Conservation (phyloP, 2,797 vertebrate species). For the Diplodus sargus region DNA sequence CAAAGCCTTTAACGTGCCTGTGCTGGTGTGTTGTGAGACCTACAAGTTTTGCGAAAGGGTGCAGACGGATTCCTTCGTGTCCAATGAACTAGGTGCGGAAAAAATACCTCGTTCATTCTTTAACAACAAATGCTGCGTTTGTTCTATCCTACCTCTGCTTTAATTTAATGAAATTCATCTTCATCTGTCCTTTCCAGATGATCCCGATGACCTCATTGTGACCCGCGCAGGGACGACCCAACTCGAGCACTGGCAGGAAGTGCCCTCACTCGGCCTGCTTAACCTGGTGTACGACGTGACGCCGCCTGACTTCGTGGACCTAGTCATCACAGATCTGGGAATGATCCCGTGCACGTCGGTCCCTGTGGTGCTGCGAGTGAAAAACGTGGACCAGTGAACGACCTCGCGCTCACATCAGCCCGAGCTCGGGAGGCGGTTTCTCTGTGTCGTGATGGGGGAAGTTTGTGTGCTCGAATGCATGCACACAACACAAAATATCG, state of each 20-base stretch:
- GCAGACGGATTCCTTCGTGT: slow-evolving; percentile 98
- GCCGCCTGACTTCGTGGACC: slow-evolving; percentile 94
- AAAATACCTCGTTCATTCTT: background rate
- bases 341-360: slow-evolving; percentile 99
- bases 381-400: slow-evolving; percentile 93
- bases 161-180: background rate
- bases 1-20: slow-evolving; percentile 95
- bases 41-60: slow-evolving; percentile 99
- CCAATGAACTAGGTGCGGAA: slow-evolving; percentile 94
- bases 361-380: slow-evolving; percentile 96
- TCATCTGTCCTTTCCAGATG: slow-evolving; percentile 82
- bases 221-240: slow-evolving; percentile 85
- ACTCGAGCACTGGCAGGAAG: slow-evolving; percentile 90
- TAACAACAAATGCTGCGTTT: background rate
- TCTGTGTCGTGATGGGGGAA: slow-evolving; percentile 15
- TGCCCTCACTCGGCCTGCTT: slow-evolving; percentile 88
- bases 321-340: slow-evolving; percentile 98
- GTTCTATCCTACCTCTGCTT: background rate
- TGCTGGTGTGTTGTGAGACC: slow-evolving; percentile 98
- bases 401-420: slow-evolving; percentile 8
- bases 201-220: slow-evolving; percentile 92
- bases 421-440: slow-evolving; percentile 20
- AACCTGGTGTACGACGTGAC: slow-evolving; percentile 98
- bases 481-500: slow-evolving; percentile 62
- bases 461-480: slow-evolving; percentile 37